Evolutionary conservation across 2,797 vertebrate genomes (phyloP), one percentile per base, ranked within the genome.

Genomic region (Neosilurus hyrtlii): DNA sequence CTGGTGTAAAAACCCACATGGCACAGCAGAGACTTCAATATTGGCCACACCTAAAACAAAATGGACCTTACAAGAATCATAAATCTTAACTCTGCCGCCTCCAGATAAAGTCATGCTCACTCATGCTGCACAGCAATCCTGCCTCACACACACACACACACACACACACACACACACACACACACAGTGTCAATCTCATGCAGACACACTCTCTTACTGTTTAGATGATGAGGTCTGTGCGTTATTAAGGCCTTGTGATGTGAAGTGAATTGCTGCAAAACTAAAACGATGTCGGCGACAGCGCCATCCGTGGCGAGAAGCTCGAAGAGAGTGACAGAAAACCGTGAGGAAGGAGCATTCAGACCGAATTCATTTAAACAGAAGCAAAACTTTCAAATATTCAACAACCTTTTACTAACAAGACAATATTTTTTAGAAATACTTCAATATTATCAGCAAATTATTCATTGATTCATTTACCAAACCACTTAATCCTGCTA

Each of bases 31-130:
- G 56, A 77, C 67, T 57, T 80, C 78, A 59, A 43, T 75, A 70
- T n/a, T 37, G 82, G 74, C 56, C 51, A 59, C 82, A 62, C 77
- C 68, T 56, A 63, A 63, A 67, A 56, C 14, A 35, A 24, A 79
- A 65, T 24, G 14, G 57, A 18, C 43, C 57, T 77, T 79, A 59
- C 82, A 73, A 63, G 67, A 16, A 16, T 70, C 22, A 66, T 83
- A 83, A 83, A 62, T 72, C 68, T 79, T 49, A 76, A 54, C 52
- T 57, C 67, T 79, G 67, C 82, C 15, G 6, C 76, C 82, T 83
- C 26, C 8, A 65, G 76, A 83, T 83, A 83, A 83, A 79, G 82
- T 62, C 76, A 35, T 79, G 82, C 82, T 79, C 68, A 24, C 57
- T 80, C 76, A 83, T 43, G 66, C 66, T 67, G 62, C 79, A 85